A percentile compares a stretch with the other conserved stretches of the same genome.
These are phyloP conservation scores for silkworm (Bombyx mori) DNA, from an alignment of 1,140 invertebrate species.

Conservation along the genomic window DNA sequence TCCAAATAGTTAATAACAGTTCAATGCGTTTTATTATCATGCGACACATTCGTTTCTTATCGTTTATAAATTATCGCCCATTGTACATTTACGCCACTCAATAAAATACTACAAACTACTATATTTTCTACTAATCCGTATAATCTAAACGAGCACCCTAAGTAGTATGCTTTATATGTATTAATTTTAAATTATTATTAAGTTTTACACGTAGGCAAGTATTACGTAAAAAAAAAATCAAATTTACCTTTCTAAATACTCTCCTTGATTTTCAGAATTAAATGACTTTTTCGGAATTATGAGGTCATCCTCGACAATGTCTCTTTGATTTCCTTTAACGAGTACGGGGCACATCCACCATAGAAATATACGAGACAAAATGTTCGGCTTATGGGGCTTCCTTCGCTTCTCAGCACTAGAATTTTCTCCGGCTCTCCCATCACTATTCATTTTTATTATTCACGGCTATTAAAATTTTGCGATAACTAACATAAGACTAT, in stretches of 20 bases:
- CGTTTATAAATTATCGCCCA: too few species aligned
- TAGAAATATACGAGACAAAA: conserved; percentile 39
- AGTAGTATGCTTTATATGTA: background rate
- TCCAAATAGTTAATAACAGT: too few species aligned
- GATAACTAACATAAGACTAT: too few species aligned
- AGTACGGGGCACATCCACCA: conserved; percentile 46
- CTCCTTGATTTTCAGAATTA: conserved; percentile 40
- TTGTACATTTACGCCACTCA: too few species aligned
- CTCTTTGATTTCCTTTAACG: conserved; percentile 36
- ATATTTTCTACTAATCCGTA: too few species aligned
- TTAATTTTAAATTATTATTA: background rate
- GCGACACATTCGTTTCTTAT: too few species aligned
- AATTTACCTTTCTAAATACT: conserved; percentile 36
- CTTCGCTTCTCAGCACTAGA: conserved; percentile 6
- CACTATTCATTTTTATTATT: conserved; percentile 2
- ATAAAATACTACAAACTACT: too few species aligned
- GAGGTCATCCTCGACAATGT: conserved; percentile 42
- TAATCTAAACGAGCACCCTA: background rate
- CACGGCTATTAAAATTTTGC: too few species aligned
- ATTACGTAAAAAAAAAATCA: background rate
- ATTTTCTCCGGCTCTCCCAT: background rate
- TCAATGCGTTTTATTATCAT: too few species aligned
- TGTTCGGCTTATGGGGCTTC: conserved; percentile 35
- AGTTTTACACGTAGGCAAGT: background rate
- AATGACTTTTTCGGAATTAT: conserved; percentile 38